A percentile compares a stretch with the other conserved stretches of the same genome.
Evolutionary conservation across 2,888 invertebrate species (phyloP).

Genomic region (Poecilus cupreus): DNA sequence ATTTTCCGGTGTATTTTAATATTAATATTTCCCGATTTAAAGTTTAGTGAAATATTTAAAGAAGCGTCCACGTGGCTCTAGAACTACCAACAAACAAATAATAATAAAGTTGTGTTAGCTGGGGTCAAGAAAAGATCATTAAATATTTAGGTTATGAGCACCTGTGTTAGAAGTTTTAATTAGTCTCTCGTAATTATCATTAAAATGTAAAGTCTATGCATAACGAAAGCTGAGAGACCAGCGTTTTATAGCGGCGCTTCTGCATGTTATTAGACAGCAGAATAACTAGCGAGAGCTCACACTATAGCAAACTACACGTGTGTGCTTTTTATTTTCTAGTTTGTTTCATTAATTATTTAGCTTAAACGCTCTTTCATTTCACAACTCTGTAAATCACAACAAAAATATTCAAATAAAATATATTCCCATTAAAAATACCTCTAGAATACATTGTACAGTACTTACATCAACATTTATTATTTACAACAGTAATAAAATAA

Average conservation of each 20-base stretch:
- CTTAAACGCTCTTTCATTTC: background rate
- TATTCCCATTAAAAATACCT: background rate
- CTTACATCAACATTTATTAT: too few relatives aligned
- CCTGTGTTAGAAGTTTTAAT: constrained; percentile 58
- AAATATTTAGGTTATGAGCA: constrained; percentile 55
- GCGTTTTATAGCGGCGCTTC: constrained; percentile 31
- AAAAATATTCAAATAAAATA: background rate
- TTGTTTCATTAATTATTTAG: background rate
- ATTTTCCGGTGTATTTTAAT: constrained; percentile 1
- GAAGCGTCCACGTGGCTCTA: background rate
- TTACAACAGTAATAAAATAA: too few relatives aligned
- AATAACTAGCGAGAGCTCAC: constrained; percentile 4
- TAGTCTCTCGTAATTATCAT: constrained; percentile 54
- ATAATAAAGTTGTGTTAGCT: constrained; percentile 54
- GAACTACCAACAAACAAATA: constrained; percentile 35
- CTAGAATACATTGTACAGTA: too few relatives aligned
- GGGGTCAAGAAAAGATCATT: constrained; percentile 52
- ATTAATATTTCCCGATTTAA: background rate
- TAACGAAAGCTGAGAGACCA: constrained; percentile 44
- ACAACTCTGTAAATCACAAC: background rate
- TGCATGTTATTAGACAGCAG: constrained; percentile 25
- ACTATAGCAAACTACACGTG: background rate
- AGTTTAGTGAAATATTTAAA: background rate
- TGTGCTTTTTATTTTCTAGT: background rate
- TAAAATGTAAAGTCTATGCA: constrained; percentile 59